A percentile compares a stretch with the other conserved stretches of the same genome.
These are phyloP conservation scores for Clarias macrocephalus DNA, from an alignment of 2,113 vertebrate genomes.

Conservation along the genomic window DNA sequence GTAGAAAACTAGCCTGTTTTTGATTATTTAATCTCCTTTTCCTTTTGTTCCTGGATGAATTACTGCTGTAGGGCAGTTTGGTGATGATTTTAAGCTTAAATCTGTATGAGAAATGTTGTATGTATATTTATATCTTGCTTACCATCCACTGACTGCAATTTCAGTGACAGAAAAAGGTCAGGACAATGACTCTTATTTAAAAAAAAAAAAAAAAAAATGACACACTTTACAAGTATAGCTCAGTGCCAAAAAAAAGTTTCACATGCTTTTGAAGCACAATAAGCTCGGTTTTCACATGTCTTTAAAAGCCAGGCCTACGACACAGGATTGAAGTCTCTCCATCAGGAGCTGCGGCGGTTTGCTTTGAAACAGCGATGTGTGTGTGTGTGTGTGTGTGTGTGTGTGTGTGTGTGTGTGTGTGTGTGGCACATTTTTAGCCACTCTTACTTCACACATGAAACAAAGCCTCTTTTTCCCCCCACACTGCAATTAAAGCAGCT, in stretches of 20 bases:
- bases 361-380: conserved; percentile 75
- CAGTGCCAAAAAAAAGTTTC: conserved; percentile 66
- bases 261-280: conserved; percentile 69
- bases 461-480: conserved; percentile 47
- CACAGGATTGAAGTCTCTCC: conserved; percentile 60
- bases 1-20: not conserved
- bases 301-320: conserved; percentile 58
- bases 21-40: not conserved
- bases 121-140: not conserved
- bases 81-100: not conserved
- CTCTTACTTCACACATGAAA: conserved; percentile 57
- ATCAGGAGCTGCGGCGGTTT: conserved; percentile 63
- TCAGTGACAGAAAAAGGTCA: conserved; percentile 42
- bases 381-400: no score
- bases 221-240: conserved; percentile 67
- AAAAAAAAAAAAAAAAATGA: conserved; percentile 43
- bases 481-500: conserved; percentile 61
- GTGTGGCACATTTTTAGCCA: conserved; percentile 65
- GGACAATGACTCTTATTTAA: conserved; percentile 51
- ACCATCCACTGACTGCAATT: conserved; percentile 32
- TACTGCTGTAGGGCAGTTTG: not conserved
- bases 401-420: no score
- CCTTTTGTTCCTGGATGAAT: not conserved
- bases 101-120: not conserved
- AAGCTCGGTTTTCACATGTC: conserved; percentile 66